Conservation (phyloP, 2,888 invertebrate genomes). For the Microctonus brassicae region DNA sequence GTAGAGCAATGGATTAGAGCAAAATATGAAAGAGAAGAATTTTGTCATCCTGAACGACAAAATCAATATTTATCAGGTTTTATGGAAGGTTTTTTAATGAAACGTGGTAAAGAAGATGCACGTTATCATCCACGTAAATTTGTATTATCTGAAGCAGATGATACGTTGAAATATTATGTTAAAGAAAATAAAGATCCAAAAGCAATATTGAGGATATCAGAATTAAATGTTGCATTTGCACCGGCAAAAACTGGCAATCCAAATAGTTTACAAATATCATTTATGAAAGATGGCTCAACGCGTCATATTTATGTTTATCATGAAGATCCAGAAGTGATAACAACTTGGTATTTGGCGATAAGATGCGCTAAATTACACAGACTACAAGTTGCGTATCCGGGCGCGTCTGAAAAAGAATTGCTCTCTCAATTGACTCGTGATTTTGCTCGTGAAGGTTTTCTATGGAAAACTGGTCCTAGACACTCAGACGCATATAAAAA, state of each 20-base stretch:
- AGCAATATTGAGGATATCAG: slow-evolving; percentile 83
- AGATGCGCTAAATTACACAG: slow-evolving; percentile 87
- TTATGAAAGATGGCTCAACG: slow-evolving; percentile 87
- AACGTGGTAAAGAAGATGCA: slow-evolving; percentile 89
- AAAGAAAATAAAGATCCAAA: slow-evolving; percentile 82
- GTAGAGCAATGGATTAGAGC: slow-evolving; percentile 93
- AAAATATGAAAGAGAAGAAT: slow-evolving; percentile 91
- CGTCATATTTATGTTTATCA: slow-evolving; percentile 90
- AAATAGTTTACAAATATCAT: slow-evolving; percentile 88
- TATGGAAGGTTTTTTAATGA: slow-evolving; percentile 90
- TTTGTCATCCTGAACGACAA: slow-evolving; percentile 84
- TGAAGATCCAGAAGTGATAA: slow-evolving; percentile 86
- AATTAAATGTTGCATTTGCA: slow-evolving; percentile 87
- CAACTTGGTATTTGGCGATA: slow-evolving; percentile 88
- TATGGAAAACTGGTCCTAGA: slow-evolving; percentile 90
- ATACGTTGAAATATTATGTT: slow-evolving; percentile 83
- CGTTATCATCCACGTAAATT: slow-evolving; percentile 88
- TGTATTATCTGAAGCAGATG: slow-evolving; percentile 83
- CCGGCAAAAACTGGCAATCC: slow-evolving; percentile 84
- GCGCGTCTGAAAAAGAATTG: slow-evolving; percentile 80
- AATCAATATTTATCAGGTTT: slow-evolving; percentile 81
- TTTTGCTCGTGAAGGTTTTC: slow-evolving; percentile 88
- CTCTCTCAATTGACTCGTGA: slow-evolving; percentile 82
- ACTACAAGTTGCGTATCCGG: slow-evolving; percentile 87
- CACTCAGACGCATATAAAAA: slow-evolving; percentile 85